Base-by-base conservation (phyloP, 2,888 invertebrate genomes). In the Magallana nippona region DNA sequence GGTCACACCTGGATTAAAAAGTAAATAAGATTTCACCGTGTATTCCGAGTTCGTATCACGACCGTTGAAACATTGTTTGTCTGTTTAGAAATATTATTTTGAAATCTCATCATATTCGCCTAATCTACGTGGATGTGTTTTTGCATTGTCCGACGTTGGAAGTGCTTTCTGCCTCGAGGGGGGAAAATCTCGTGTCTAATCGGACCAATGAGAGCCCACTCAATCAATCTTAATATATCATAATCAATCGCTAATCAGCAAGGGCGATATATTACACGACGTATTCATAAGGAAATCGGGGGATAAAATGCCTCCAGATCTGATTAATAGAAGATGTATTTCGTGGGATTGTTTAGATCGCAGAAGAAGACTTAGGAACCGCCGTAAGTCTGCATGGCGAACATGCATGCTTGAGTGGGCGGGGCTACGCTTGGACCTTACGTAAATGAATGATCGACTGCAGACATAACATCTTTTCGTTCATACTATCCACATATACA, bases 181-280 rank as follows among this genome's bases (percentile, higher is more conserved):
- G 85, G 85, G 80, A 58, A 77, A 80, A 63, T 27, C 58, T 55
- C 32, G 27, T 57, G 71, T 27, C 27, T 71, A 71, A 71, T 71
- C 71, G 80, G 82, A 82, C 85, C 85, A 86, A 86, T 86, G 84
- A 84, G 78, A 86, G 62, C 27, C 63, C 57, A 71, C 27, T 79
- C 87, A 83, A 89, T 89, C 88, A 86, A 87, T 88, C 89, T 86
- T 85, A 85, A 88, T 89, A 88, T 87, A 88, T 88, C 89, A 84
- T 63, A 89, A 89, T 89, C 87, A 87, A 89, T 86, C 87, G 86
- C 80, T 79, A 86, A 86, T 86, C 85, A 86, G 3, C 27, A 22
- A 15, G 22, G 27, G 71, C 17, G 71, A 71, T 71, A 22, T 27
- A 71, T 71, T 71, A 22, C 22, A 15, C 27, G 22, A 60, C 22